A percentile compares a stretch with the other conserved stretches of the same genome.
These are phyloP conservation scores for Dryobota labecula DNA, from an alignment of 2,888 invertebrate species.

Conservation along the genomic window DNA sequence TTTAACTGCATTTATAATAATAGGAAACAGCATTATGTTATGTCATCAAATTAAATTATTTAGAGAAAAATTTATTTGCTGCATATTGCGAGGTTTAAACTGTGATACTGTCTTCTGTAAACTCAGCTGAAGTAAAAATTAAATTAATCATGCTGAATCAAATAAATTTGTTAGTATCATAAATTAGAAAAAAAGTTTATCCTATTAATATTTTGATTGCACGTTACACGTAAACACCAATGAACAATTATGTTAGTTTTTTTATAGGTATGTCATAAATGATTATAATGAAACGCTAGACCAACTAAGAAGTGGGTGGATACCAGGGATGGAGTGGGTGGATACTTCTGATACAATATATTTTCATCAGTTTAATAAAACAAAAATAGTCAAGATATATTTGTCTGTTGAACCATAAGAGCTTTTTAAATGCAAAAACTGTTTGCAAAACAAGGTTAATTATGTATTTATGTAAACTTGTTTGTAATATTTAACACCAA, in stretches of 20 bases:
- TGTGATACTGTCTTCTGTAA: too few species aligned
- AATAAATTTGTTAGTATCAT: background rate
- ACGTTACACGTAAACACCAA: background rate
- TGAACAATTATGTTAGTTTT: background rate
- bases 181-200: background rate
- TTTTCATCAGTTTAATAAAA: background rate
- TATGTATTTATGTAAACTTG: slow-evolving; percentile 17
- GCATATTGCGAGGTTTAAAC: too few species aligned
- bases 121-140: too few species aligned
- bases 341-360: too few species aligned
- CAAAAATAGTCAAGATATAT: background rate
- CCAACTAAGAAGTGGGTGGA: slow-evolving; percentile 38
- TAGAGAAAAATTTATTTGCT: too few species aligned
- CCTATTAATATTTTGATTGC: background rate
- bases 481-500: slow-evolving; percentile 1
- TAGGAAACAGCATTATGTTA: background rate
- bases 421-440: slow-evolving; percentile 12
- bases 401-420: background rate
- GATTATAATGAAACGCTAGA: background rate
- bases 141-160: background rate
- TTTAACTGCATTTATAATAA: background rate
- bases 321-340: too few species aligned
- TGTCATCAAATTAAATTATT: too few species aligned
- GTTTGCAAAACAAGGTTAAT: slow-evolving; percentile 36
- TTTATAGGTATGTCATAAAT: background rate